Evolutionary conservation across 2,113 vertebrate genomes (phyloP), one percentile per base, ranked within the genome.

Genomic region (Brachyhypopomus gauderio): DNA sequence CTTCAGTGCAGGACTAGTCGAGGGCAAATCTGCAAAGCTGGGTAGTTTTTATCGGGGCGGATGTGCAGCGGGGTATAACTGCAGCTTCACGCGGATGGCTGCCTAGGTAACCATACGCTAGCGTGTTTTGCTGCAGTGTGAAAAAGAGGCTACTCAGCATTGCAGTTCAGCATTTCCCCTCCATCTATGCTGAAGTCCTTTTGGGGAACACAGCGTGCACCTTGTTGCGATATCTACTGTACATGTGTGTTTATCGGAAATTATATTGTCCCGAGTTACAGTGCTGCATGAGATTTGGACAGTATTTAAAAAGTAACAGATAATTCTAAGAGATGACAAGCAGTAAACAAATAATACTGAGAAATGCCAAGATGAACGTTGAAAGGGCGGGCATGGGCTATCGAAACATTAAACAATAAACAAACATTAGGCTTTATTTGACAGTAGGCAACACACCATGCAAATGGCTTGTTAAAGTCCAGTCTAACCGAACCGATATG

Each of bases 91-190:
- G 56, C 17, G 74, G 59, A 12, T 25, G 72, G 72, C 30, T 70
- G 63, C 69, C 75, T 81, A 38, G 80, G 69, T 81, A 60, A 70
- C 62, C 36, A 30, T 64, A 67, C 36, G 11, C n/a, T 70, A 70
- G 66, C 36, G 0, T n/a, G 66, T 38, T 38, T 41, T 38, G 17
- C 20, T 70, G 36, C 20, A 11, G 7, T 22, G 19, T 70, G 5
- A 70, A 70, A 38, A 70, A 70, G 34, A 41, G 20, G 34, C 34
- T 22, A 11, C 34, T 70, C 66, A 70, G 66, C 66, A 38, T 19
- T 20, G 9, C 20, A 41, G 17, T 69, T n/a, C 4, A 2, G 22
- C 41, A n/a, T 70, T 41, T 19, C 4, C 27, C 64, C 19, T 38
- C 6, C 20, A 27, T 30, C 14, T 12, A 3, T 19, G 16, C 64